Percentiles rank a stretch among this genome's conserved stretches.
phyloP scores from a whole-genome alignment of 2,888 invertebrate species.

The Eumerus sabulonum region DNA sequence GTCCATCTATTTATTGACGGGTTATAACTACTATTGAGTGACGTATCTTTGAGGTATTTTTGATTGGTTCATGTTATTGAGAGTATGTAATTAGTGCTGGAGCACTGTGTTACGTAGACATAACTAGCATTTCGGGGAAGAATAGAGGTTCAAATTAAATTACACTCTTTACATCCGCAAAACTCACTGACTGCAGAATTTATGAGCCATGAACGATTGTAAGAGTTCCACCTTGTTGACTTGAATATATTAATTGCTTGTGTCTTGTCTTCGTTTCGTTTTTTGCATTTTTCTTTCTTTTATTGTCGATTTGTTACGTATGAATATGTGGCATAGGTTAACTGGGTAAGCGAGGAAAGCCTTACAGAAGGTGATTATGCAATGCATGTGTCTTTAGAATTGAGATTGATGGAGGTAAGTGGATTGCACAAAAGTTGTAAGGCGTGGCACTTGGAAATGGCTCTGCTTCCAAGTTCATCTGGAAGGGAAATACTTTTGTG shows the following conservation, averaged over 20 bases:
- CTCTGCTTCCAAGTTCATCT: no score
- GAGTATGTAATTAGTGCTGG: conserved; percentile 33
- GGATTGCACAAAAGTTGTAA: no score
- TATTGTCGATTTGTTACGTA: conserved; percentile 13
- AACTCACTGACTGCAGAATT: conserved; percentile 26
- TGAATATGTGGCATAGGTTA: conserved; percentile 9
- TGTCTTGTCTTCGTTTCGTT: not conserved
- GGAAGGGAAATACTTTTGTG: no score
- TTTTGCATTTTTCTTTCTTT: no score
- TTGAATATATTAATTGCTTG: conserved; percentile 20
- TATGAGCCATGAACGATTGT: conserved; percentile 57
- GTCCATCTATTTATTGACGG: no score
- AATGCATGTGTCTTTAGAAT: no score
- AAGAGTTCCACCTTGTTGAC: conserved; percentile 41
- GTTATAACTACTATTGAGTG: no score
- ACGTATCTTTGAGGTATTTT: conserved; percentile 38
- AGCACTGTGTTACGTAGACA: conserved; percentile 18
- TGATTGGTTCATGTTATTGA: conserved; percentile 33
- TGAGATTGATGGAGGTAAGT: no score
- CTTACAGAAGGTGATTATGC: no score
- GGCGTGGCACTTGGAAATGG: no score
- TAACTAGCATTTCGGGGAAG: not conserved
- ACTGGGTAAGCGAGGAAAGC: not conserved
- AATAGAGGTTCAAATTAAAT: conserved; percentile 37
- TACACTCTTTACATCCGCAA: conserved; percentile 23